These are phyloP conservation scores for Leptobrachium ailaonicum DNA, from an alignment of 2,113 vertebrate genomes.

Conservation along the genomic window DNA sequence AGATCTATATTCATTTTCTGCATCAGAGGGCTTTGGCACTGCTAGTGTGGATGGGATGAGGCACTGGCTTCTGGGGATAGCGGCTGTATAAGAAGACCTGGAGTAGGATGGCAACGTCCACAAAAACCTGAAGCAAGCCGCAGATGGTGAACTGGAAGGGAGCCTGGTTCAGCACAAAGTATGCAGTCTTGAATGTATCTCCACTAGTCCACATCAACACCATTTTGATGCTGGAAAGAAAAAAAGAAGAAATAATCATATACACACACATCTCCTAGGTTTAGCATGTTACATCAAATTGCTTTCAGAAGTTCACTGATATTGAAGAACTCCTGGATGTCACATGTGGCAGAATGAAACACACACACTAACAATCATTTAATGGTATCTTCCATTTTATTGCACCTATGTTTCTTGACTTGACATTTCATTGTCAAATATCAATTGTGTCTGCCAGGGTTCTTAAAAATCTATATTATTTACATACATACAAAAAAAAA, in stretches of 20 bases:
- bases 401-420: too few species aligned
- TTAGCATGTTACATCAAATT: too few species aligned
- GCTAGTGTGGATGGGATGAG: constrained; percentile 76
- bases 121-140: constrained; percentile 88
- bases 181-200: constrained; percentile 93
- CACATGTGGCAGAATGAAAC: too few species aligned
- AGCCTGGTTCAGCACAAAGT: constrained; percentile 91
- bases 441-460: too few species aligned
- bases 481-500: too few species aligned
- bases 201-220: constrained; percentile 97
- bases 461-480: too few species aligned
- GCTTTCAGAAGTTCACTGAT: too few species aligned
- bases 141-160: constrained; percentile 95
- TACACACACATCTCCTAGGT: neutral
- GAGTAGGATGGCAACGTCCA: constrained; percentile 88
- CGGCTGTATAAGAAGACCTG: constrained; percentile 88
- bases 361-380: too few species aligned
- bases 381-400: too few species aligned
- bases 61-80: constrained; percentile 81
- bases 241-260: constrained; percentile 19
- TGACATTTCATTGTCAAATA: too few species aligned
- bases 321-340: too few species aligned
- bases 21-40: constrained; percentile 91
- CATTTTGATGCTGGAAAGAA: constrained; percentile 86
- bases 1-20: neutral